Evolutionary conservation across 2,113 vertebrate species (phyloP), one percentile per base, ranked within the genome.

Genomic region (Glareola pratincola): DNA sequence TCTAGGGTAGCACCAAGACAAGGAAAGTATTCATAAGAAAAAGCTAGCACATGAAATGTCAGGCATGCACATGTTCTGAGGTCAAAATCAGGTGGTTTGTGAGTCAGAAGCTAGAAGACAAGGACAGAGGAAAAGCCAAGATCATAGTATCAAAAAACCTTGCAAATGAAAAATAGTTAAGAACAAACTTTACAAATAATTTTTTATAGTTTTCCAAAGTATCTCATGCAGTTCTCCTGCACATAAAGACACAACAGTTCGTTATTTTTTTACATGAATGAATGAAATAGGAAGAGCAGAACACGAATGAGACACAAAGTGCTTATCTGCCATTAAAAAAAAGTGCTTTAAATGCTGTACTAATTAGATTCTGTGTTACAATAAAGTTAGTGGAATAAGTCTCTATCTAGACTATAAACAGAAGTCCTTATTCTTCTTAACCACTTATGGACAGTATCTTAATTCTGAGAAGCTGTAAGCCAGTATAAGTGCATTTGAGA

Each of bases 121-220:
- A 85, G 12, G 34, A 74, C 4, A 69, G 37, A 41, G 45, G 24
- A 72, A 91, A 85, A 79, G 36, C 39, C 59, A 75, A 69, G 16
- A 43, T 6, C 10, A 9, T 0, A 57, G 10, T 14, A 72, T 24
- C 17, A 59, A 45, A 87, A 92, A 19, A 8, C 8, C 11, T n/a
- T 68, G 30, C 27, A 93, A 90, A 79, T n/a, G 5, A 82, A 78
- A 91, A 90, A 68, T 2, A 59, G 21, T 12, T 12, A 76, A 72
- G 20, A 71, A 34, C 4, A 63, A 1, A 32, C 3, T 73, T 68
- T 5, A 77, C 8, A 56, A 45, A 6, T 7, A 10, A 1, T 1
- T 57, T 36, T 53, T 83, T 12, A 23, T 8, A 54, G n/a, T 60
- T 60, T 85, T 41, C 9, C 21, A 60, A 53, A 90, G 88, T 24